Conservation (phyloP, 2,113 vertebrate genomes). For the Dasyurus viverrinus region DNA sequence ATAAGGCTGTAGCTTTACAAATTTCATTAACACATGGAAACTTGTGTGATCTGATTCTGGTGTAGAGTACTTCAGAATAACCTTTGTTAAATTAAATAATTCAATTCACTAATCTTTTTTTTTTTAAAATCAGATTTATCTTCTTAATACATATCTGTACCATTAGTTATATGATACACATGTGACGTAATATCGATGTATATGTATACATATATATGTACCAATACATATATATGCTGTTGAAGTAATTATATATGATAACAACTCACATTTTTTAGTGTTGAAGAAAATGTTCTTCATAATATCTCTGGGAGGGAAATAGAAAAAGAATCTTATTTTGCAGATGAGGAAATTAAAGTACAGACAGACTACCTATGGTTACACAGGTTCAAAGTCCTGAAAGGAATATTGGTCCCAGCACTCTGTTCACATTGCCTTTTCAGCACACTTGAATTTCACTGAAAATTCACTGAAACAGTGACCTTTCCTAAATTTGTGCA, state of each 20-base stretch:
- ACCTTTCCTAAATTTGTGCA: neutral
- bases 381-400: neutral
- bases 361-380: neutral
- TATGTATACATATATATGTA: neutral
- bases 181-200: neutral
- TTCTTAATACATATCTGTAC: neutral
- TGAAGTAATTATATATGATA: neutral
- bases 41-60: constrained; percentile 27
- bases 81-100: neutral
- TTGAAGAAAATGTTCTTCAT: neutral
- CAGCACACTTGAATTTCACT: neutral
- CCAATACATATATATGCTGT: neutral
- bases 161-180: neutral
- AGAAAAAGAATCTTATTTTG: neutral
- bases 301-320: neutral
- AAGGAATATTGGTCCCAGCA: neutral
- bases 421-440: neutral
- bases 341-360: neutral
- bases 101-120: neutral
- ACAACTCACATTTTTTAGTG: neutral
- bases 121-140: neutral
- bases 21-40: neutral
- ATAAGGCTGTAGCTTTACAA: neutral
- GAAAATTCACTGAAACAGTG: neutral
- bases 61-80: neutral